These are phyloP conservation scores for Elephantulus edwardii DNA, from an alignment of 2,113 vertebrate species.

Conservation along the genomic window DNA sequence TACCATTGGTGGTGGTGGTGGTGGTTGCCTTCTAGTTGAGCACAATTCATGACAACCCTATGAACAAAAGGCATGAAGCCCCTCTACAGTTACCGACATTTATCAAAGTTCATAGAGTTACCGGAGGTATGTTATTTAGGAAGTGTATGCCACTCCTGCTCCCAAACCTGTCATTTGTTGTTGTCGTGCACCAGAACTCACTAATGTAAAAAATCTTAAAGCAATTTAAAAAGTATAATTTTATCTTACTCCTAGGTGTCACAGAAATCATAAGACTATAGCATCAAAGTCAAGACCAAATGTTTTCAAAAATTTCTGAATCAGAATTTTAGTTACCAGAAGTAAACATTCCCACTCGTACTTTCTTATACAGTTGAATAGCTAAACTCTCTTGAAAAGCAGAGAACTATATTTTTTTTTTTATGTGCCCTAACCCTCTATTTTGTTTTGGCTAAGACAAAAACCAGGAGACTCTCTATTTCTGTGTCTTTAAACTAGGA, in stretches of 20 bases:
- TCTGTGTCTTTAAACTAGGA: constrained; percentile 68
- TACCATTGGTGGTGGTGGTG: no score
- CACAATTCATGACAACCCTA: no score
- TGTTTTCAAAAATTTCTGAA: neutral
- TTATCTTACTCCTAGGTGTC: neutral
- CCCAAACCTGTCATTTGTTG: no score
- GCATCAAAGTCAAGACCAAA: constrained; percentile 15
- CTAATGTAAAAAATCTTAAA: constrained; percentile 36
- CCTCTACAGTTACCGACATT: no score
- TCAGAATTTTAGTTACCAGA: constrained; percentile 15
- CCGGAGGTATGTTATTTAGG: no score
- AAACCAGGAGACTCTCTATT: constrained; percentile 54
- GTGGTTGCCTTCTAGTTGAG: no score
- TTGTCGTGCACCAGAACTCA: no score
- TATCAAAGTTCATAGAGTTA: no score
- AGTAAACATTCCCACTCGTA: neutral
- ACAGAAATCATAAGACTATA: neutral
- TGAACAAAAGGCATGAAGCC: no score
- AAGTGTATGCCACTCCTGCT: no score
- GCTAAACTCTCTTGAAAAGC: neutral
- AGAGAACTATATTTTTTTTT: neutral
- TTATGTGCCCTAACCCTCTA: constrained; percentile 48
- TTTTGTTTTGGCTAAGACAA: constrained; percentile 68
- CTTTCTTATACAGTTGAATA: neutral
- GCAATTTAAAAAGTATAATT: neutral